phyloP scores from a whole-genome alignment of 2,888 invertebrate species.

The Rhagonycha lutea region DNA sequence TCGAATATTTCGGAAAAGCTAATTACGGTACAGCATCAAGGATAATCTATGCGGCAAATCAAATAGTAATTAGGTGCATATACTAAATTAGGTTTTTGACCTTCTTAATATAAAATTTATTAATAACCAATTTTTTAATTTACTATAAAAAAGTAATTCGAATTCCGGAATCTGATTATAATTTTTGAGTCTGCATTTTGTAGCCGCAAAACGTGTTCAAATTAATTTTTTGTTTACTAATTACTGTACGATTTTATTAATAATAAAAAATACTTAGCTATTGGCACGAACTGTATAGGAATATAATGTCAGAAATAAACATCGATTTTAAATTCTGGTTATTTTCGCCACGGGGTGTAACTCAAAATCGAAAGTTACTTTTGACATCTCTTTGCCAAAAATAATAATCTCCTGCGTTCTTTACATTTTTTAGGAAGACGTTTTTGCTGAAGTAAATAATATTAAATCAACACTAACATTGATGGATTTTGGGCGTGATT shows the following conservation, averaged over 20 bases:
- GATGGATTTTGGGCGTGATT: background rate
- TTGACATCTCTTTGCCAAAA: slow-evolving; percentile 6
- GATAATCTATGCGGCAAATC: background rate
- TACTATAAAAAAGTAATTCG: background rate
- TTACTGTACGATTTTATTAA: background rate
- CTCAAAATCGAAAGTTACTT: slow-evolving; percentile 11
- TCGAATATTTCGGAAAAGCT: background rate
- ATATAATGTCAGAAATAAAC: background rate
- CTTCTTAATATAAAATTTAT: background rate
- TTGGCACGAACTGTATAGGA: background rate
- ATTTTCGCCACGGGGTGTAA: background rate
- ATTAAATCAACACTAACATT: background rate
- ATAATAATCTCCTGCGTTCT: background rate
- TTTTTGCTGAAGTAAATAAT: background rate
- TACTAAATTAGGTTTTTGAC: background rate
- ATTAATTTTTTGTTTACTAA: background rate
- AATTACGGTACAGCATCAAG: background rate
- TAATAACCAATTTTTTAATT: background rate
- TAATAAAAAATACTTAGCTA: background rate
- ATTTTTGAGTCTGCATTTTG: background rate
- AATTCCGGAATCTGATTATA: background rate
- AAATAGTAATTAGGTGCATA: background rate
- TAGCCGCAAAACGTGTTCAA: background rate
- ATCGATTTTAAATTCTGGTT: background rate
- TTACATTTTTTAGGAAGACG: background rate